These are phyloP conservation scores for Paramisgurnus dabryanus DNA, from an alignment of 2,113 vertebrate species.

Conservation along the genomic window DNA sequence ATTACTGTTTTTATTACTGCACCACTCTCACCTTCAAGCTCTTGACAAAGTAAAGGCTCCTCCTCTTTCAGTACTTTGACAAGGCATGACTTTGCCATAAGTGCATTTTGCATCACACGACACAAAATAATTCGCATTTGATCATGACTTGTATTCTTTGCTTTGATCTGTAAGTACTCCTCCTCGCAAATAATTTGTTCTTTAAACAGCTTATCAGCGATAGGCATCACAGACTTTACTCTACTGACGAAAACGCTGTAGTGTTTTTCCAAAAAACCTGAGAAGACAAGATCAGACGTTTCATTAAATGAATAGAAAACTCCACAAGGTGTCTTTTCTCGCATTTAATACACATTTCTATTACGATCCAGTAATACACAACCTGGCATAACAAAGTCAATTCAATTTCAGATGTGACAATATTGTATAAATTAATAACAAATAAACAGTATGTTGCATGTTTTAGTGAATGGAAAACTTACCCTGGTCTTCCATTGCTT, in stretches of 20 bases:
- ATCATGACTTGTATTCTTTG: too few relatives aligned
- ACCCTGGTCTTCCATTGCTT: too few relatives aligned
- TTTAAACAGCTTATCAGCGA: slow-evolving; percentile 15
- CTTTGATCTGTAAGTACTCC: not conserved
- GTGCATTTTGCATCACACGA: too few relatives aligned
- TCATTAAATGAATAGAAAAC: not conserved
- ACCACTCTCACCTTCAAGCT: not conserved
- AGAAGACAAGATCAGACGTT: not conserved
- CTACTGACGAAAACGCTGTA: not conserved
- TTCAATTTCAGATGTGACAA: not conserved
- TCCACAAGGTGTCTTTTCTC: too few relatives aligned
- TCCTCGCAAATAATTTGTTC: not conserved
- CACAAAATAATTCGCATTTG: too few relatives aligned
- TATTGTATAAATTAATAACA: not conserved
- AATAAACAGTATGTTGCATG: too few relatives aligned
- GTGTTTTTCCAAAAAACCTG: slow-evolving; percentile 21
- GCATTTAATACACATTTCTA: too few relatives aligned
- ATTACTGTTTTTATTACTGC: not conserved
- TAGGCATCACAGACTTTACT: not conserved
- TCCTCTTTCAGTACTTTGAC: not conserved
- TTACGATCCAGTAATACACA: not conserved
- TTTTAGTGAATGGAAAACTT: too few relatives aligned
- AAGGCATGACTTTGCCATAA: not conserved
- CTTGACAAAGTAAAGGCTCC: not conserved
- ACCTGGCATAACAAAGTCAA: not conserved